Evolutionary conservation across 2,113 vertebrate genomes (phyloP), one percentile per base, ranked within the genome.

Genomic region (Empidonax alnorum): DNA sequence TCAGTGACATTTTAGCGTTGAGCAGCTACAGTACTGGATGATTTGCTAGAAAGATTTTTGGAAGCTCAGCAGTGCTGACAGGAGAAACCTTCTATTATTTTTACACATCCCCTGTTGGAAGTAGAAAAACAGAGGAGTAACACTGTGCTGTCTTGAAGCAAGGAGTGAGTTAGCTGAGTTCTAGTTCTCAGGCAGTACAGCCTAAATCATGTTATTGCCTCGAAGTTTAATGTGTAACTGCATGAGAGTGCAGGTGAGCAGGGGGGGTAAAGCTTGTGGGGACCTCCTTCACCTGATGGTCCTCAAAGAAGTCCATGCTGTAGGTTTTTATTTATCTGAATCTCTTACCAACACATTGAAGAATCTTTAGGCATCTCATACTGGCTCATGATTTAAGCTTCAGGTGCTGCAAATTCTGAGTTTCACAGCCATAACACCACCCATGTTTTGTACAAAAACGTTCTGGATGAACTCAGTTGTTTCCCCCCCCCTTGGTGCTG

Each of bases 401-500:
- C 72, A 63, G 52, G 56, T 67, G 28, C 21, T 74, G 50, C 33
- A 56, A n/a, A 31, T 66, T 85, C 9, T 30, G 7, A 69, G 37
- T n/a, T 12, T 30, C 18, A 3, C 4, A 53, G 55, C 23, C 24
- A 1, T 8, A 52, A 2, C 31, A 16, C 10, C 14, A 5, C 13
- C 35, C 25, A 2, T 35, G 22, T 56, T 52, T 49, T 59, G 42
- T 14, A 31, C 39, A 56, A 25, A 78, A 74, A 25, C 2, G 2
- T 46, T 50, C 35, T 77, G 33, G 33, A 3, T 16, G 16, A 61
- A 30, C 18, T 46, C 39, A 28, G 17, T 13, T 66, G 5, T 37
- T 39, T 24, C 4, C 0, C 0, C 2, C 5, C 8, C 3, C 5
- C 22, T n/a, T 14, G 17, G 22, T 20, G 7, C 7, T 31, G 19